These are phyloP conservation scores for Xanthostigma xanthostigma DNA, from an alignment of 2,888 invertebrate genomes.

Conservation along the genomic window DNA sequence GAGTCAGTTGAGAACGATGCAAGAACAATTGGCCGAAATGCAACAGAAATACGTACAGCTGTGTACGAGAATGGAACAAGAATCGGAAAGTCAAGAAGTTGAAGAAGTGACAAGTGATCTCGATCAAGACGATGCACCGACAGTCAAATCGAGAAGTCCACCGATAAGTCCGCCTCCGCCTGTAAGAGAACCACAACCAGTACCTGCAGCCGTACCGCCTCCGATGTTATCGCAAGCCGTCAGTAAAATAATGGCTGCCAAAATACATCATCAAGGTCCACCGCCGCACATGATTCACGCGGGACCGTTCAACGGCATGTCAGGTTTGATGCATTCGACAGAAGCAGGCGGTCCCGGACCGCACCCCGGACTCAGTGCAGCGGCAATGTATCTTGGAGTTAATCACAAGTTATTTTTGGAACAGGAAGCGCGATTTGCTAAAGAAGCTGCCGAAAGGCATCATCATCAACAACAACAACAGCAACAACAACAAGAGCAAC, in stretches of 20 bases:
- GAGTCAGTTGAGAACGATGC: conserved; percentile 72
- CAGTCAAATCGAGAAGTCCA: conserved; percentile 25
- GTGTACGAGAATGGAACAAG: conserved; percentile 71
- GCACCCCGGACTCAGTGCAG: conserved; percentile 45
- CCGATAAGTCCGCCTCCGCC: conserved; percentile 40
- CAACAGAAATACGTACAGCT: conserved; percentile 81
- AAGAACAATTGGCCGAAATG: conserved; percentile 81
- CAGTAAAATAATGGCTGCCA: conserved; percentile 49
- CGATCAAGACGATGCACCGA: conserved; percentile 33
- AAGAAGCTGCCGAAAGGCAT: conserved; percentile 42
- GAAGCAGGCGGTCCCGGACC: conserved; percentile 32
- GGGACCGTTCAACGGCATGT: conserved; percentile 36
- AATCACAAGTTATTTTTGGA: conserved; percentile 67
- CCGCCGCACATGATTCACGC: conserved; percentile 37
- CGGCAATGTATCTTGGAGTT: conserved; percentile 60
- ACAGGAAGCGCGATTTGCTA: conserved; percentile 59
- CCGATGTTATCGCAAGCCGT: conserved; percentile 40
- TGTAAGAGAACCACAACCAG: conserved; percentile 27
- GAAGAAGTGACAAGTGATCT: conserved; percentile 58
- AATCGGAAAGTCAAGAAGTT: conserved; percentile 57
- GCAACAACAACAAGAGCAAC: conserved; percentile 26
- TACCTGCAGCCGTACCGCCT: conserved; percentile 20
- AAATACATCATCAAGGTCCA: conserved; percentile 36
- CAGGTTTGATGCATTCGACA: conserved; percentile 32
- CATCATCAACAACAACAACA: conserved; percentile 29